Percentiles rank a stretch among this genome's conserved stretches.
phyloP scores from a whole-genome alignment of 2,888 invertebrate genomes.

The Euclidia mi region DNA sequence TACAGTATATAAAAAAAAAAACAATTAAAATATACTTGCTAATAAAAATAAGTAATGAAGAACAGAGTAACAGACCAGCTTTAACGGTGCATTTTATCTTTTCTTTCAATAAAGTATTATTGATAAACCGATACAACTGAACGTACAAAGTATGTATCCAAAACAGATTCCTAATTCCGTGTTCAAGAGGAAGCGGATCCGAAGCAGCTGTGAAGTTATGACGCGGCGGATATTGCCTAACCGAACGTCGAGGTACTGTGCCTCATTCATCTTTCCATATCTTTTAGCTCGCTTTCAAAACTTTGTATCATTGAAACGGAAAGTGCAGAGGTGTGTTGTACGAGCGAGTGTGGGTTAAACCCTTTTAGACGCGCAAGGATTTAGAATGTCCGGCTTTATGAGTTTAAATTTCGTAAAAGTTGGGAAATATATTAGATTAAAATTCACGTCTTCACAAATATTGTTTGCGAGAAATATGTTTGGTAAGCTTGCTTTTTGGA shows the following conservation, averaged over 20 bases:
- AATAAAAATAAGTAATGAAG: too few relatives aligned
- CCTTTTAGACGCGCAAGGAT: conserved; percentile 6
- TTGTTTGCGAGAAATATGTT: background rate
- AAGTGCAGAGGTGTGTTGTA: conserved; percentile 17
- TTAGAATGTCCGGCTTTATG: conserved; percentile 4
- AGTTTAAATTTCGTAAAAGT: too few relatives aligned
- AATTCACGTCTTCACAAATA: too few relatives aligned
- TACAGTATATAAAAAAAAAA: too few relatives aligned
- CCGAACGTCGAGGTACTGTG: conserved; percentile 62
- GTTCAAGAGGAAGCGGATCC: conserved; percentile 68
- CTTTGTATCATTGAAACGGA: conserved; percentile 33
- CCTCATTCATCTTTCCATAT: conserved; percentile 65
- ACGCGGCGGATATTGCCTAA: conserved; percentile 80
- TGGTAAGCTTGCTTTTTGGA: too few relatives aligned
- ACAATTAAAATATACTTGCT: too few relatives aligned
- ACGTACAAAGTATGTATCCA: conserved; percentile 19
- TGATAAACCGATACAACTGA: too few relatives aligned
- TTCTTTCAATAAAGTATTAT: too few relatives aligned
- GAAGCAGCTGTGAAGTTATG: conserved; percentile 80
- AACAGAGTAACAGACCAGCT: too few relatives aligned
- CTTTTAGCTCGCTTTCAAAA: conserved; percentile 49
- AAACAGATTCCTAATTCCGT: conserved; percentile 52
- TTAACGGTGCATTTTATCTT: too few relatives aligned
- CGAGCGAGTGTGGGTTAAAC: conserved; percentile 5
- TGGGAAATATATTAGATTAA: too few relatives aligned